phyloP scores from a whole-genome alignment of 2,888 invertebrate genomes.

The Heliconius ethilla region DNA sequence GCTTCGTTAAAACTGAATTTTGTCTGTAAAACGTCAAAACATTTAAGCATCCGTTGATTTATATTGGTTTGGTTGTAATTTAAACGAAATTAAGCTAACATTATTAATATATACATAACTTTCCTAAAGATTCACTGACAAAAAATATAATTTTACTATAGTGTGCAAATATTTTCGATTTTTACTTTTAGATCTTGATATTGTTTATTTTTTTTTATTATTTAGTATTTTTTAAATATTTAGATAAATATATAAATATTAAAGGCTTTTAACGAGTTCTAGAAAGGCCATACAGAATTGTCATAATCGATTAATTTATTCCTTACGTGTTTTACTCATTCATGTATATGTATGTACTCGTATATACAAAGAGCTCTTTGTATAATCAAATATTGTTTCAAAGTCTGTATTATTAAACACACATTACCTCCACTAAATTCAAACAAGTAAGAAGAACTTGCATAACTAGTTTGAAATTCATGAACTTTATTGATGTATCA shows the following conservation, averaged over 20 bases:
- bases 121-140: not conserved
- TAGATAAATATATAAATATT: not conserved
- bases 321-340: not conserved
- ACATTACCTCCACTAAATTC: constrained; percentile 3
- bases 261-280: not conserved
- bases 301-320: not conserved
- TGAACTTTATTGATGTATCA: constrained; percentile 32
- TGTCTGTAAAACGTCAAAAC: constrained; percentile 13
- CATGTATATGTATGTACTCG: not conserved
- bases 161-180: not conserved
- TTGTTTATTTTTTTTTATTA: not conserved
- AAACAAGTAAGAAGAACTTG: constrained; percentile 27
- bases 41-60: constrained; percentile 26
- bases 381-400: constrained; percentile 7
- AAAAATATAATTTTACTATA: not conserved
- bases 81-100: constrained; percentile 24
- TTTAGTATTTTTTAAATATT: not conserved
- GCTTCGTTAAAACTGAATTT: constrained; percentile 40
- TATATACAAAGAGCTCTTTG: not conserved
- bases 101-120: not conserved
- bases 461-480: constrained; percentile 30
- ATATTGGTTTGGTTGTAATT: constrained; percentile 22
- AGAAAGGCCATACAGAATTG: too few relatives aligned
- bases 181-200: not conserved
- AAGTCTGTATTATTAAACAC: constrained; percentile 22